Conservation (phyloP, 1,140 invertebrate species). For the Caenorhabditis inopinata region DNA sequence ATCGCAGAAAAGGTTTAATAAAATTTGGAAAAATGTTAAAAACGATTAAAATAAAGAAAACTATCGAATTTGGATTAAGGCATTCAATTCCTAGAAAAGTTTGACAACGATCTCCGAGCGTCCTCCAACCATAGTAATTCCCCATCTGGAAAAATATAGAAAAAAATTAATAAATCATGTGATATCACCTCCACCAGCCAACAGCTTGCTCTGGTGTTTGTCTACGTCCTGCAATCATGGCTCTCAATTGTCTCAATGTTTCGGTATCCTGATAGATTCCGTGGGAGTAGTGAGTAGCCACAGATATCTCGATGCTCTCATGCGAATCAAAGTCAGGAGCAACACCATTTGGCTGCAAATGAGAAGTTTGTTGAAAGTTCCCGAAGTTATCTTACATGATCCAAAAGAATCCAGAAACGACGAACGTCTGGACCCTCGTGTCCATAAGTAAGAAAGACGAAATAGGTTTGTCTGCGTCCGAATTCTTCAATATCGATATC, state of each 20-base stretch:
- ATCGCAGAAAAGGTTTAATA: background rate
- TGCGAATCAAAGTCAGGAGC: constrained; percentile 37
- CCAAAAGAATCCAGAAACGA: constrained; percentile 61
- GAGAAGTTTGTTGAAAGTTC: background rate
- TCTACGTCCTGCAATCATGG: constrained; percentile 54
- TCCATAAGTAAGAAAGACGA: constrained; percentile 65
- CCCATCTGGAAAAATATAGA: constrained; percentile 48
- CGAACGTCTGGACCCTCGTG: constrained; percentile 54
- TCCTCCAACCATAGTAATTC: constrained; percentile 56
- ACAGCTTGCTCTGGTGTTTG: constrained; percentile 60
- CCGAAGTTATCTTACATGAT: constrained; percentile 48
- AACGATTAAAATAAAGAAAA: no score
- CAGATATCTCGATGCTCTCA: constrained; percentile 58
- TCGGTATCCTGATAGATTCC: constrained; percentile 60
- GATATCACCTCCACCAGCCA: constrained; percentile 62
- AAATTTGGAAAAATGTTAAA: background rate
- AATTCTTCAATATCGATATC: constrained; percentile 48
- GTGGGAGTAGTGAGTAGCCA: constrained; percentile 65
- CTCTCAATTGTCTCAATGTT: constrained; percentile 56
- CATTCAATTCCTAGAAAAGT: background rate
- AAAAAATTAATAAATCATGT: background rate
- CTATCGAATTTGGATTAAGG: background rate
- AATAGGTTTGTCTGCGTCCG: constrained; percentile 58
- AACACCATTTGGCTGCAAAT: constrained; percentile 43
- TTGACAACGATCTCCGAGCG: constrained; percentile 51